A percentile compares a stretch with the other conserved stretches of the same genome.
These are phyloP conservation scores for Parapsyche elsis DNA, from an alignment of 1,140 invertebrate species.

Conservation along the genomic window DNA sequence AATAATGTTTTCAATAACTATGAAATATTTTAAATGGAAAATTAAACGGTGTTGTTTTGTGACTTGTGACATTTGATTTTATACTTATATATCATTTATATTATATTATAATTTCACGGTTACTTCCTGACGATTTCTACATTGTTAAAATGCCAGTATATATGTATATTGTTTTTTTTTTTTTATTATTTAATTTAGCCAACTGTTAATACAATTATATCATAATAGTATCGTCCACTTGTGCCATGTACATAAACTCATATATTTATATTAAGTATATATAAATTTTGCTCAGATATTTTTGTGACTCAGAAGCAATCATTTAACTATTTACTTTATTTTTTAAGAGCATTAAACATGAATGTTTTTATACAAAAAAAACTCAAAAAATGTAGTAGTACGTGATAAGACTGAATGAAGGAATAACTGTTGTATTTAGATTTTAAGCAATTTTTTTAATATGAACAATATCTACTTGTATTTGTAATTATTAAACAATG, in stretches of 20 bases:
- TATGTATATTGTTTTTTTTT: neutral
- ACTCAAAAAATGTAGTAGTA: conserved; percentile 25
- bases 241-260: conserved; percentile 24
- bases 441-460: conserved; percentile 32
- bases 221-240: neutral
- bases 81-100: neutral
- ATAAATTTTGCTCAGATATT: no score
- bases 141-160: neutral
- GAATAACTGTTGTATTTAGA: conserved; percentile 39
- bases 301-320: neutral
- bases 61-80: no score
- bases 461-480: conserved; percentile 37
- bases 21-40: no score
- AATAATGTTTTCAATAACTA: no score
- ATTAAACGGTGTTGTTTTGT: no score
- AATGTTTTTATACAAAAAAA: neutral
- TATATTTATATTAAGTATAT: neutral
- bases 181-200: no score
- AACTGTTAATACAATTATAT: no score
- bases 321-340: neutral
- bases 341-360: neutral
- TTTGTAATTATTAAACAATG: conserved; percentile 17
- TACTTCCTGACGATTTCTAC: neutral
- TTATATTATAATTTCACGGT: neutral
- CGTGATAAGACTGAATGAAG: conserved; percentile 38